These are phyloP conservation scores for Nylanderia fulva DNA, from an alignment of 1,140 invertebrate genomes.

Conservation along the genomic window DNA sequence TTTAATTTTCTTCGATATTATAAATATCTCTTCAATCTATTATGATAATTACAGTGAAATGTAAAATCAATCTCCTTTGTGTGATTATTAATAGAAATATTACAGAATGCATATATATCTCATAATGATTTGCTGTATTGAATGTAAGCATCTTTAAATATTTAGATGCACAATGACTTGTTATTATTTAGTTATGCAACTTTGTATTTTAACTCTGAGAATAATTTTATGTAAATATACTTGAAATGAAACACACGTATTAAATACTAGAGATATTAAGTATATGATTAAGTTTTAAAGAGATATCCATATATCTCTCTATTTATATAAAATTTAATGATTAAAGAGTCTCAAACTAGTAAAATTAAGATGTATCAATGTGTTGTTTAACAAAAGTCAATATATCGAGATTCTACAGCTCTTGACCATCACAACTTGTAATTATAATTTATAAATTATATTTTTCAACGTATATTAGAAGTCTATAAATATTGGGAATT, in stretches of 20 bases:
- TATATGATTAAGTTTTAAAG: background rate
- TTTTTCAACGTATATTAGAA: background rate
- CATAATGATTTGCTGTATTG: background rate
- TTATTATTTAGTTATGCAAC: background rate
- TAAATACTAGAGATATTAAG: background rate
- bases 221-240: background rate
- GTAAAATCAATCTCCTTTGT: background rate
- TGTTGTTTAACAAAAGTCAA: too few relatives aligned
- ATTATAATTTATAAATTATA: slow-evolving; percentile 2
- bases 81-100: background rate
- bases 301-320: background rate
- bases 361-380: too few relatives aligned
- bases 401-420: background rate
- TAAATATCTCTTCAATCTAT: background rate
- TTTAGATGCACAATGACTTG: background rate
- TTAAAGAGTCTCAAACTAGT: too few relatives aligned
- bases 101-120: background rate
- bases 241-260: background rate
- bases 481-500: background rate
- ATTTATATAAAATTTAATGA: slow-evolving; percentile 11
- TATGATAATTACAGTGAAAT: background rate
- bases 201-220: background rate
- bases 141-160: slow-evolving; percentile 8
- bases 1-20: background rate
- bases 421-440: background rate